Conservation (phyloP, 2,888 invertebrate genomes). For the Ormyrus labotus region DNA sequence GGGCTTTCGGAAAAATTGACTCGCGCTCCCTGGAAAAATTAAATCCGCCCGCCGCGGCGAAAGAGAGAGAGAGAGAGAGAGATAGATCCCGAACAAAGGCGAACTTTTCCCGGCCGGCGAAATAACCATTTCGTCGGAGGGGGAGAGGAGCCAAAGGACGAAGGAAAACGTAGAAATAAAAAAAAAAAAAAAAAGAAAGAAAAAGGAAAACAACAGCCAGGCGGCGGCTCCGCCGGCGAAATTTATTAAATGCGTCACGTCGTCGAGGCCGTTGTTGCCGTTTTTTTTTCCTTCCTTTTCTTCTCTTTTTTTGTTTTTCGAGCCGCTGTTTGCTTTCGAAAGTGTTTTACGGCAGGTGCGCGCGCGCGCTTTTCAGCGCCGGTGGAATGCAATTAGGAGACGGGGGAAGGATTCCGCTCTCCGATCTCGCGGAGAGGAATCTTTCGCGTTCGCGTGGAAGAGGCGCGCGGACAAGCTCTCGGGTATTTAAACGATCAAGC, state of each 20-base stretch:
- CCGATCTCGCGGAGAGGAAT: no score
- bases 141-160: neutral
- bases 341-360: neutral
- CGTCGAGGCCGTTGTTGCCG: neutral
- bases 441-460: no score
- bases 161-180: neutral
- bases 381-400: no score
- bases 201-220: constrained; percentile 10
- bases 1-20: no score
- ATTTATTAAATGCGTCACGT: constrained; percentile 43
- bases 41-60: no score
- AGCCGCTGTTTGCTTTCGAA: neutral
- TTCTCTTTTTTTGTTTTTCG: neutral
- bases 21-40: no score
- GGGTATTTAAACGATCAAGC: no score
- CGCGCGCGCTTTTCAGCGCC: neutral
- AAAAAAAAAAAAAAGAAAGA: constrained; percentile 19
- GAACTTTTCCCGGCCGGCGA: neutral
- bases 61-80: no score
- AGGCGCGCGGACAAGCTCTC: no score
- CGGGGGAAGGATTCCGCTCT: no score
- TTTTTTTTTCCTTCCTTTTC: constrained; percentile 30
- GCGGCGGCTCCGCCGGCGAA: constrained; percentile 2
- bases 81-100: no score
- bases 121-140: neutral